Base-by-base conservation (phyloP, 2,113 vertebrate species). In the Rhinolophus sinicus region DNA sequence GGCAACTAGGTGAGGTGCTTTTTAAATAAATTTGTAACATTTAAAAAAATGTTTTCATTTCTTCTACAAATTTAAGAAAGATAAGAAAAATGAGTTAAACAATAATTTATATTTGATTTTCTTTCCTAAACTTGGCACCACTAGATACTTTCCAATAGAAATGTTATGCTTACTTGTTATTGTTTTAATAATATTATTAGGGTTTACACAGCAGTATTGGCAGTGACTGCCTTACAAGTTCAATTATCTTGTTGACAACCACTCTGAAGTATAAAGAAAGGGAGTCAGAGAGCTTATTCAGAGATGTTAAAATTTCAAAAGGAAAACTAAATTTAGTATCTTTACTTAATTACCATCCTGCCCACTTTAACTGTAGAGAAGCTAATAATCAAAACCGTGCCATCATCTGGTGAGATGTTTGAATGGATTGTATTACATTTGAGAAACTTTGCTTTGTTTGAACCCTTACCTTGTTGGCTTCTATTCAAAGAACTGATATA, bases 11-110 rank as follows among this genome's bases (percentile, higher is more conserved):
- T 64, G 0, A 84, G 14, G 24, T 73, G 15, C 58, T 70, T 21
- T 88, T 90, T 65, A 62, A 38, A n/a, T 81, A 67, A 7, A 22
- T 81, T n/a, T 5, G 30, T 72, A 56, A 9, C 0, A 24, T 86
- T 86, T 77, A 44, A 64, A 72, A 52, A 94, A 89, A 52, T 86
- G 28, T 52, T 85, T 97, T 82, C 87, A 47, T 91, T 81, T 88
- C 9, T 92, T 96, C 65, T 85, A 90, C 9, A 88, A 88, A 62
- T 76, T 85, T 77, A 52, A 77, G 44, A 80, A 93, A 69, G 28
- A 67, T 69, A 44, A 58, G 3, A 40, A 85, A 84, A 69, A 87
- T 52, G 76, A 90, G 47, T 83, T 69, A 52, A 93, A 77, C 11
- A 35, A 26, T 50, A 58, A 40, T 52, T 88, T 80, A 11, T 67